Percentiles rank a stretch among this genome's conserved stretches.
Evolutionary conservation across 2,797 vertebrate species (phyloP).

Genomic region (Chelonia mydas): DNA sequence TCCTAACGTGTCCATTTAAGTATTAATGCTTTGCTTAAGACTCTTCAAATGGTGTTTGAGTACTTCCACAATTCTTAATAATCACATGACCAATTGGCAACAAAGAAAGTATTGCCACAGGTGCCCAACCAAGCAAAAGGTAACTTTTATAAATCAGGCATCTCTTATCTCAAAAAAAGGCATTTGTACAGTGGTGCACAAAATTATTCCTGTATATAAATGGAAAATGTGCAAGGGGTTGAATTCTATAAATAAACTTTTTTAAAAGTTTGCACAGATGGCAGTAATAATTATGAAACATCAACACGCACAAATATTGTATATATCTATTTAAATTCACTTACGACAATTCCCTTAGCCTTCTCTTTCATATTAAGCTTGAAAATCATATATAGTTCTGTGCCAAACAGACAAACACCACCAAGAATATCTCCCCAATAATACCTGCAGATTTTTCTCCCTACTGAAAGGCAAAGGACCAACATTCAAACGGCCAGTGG

Average conservation of each 20-base stretch:
- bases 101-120: background rate
- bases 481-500: background rate
- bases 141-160: background rate
- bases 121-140: rapidly evolving
- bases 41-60: background rate
- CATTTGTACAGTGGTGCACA: background rate
- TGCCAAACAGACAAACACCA: background rate
- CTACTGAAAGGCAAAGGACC: background rate
- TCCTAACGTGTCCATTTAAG: no score
- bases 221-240: background rate
- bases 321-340: rapidly evolving
- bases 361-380: constrained; percentile 29
- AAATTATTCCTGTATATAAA: rapidly evolving
- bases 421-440: constrained; percentile 25
- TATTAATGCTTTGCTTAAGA: no score
- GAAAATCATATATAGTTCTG: background rate
- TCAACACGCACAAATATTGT: rapidly evolving
- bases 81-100: background rate
- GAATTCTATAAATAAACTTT: background rate
- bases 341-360: background rate
- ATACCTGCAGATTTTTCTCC: background rate
- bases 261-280: background rate
- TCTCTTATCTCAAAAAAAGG: background rate
- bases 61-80: background rate
- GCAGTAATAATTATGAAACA: background rate